Conservation (phyloP, 1,140 invertebrate genomes). For the Vollenhovia emeryi region DNA sequence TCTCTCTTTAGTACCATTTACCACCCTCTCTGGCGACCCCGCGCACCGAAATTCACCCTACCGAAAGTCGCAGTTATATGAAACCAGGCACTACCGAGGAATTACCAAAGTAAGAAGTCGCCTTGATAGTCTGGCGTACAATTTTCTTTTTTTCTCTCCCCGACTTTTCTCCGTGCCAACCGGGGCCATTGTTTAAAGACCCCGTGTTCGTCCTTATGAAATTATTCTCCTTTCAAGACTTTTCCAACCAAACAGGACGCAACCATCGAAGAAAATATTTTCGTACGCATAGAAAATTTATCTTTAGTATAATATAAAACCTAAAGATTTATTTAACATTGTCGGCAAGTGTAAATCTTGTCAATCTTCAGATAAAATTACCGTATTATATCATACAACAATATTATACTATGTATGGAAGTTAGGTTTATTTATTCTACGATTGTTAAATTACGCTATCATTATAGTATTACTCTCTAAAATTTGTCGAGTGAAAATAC, state of each 20-base stretch:
- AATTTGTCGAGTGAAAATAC: no score
- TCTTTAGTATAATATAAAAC: neutral
- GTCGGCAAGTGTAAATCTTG: neutral
- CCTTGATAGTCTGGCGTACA: constrained; percentile 62
- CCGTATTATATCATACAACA: neutral
- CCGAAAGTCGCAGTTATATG: constrained; percentile 62
- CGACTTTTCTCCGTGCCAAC: constrained; percentile 31
- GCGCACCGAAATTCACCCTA: constrained; percentile 40
- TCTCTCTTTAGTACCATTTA: constrained; percentile 67
- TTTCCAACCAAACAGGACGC: constrained; percentile 6
- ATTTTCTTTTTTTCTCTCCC: constrained; percentile 69
- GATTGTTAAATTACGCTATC: neutral
- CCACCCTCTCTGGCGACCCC: constrained; percentile 44
- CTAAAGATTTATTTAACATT: neutral
- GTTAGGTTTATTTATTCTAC: neutral
- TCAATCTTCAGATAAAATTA: neutral
- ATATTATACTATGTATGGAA: neutral
- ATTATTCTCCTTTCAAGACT: constrained; percentile 28
- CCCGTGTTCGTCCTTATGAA: constrained; percentile 29
- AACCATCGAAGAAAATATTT: constrained; percentile 42
- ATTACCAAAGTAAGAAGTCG: constrained; percentile 74
- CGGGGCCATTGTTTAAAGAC: constrained; percentile 14
- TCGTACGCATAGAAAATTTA: neutral
- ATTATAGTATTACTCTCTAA: neutral
- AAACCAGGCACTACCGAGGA: constrained; percentile 67